Base-by-base conservation (phyloP, 2,797 vertebrate species). In the Anguilla anguilla region DNA sequence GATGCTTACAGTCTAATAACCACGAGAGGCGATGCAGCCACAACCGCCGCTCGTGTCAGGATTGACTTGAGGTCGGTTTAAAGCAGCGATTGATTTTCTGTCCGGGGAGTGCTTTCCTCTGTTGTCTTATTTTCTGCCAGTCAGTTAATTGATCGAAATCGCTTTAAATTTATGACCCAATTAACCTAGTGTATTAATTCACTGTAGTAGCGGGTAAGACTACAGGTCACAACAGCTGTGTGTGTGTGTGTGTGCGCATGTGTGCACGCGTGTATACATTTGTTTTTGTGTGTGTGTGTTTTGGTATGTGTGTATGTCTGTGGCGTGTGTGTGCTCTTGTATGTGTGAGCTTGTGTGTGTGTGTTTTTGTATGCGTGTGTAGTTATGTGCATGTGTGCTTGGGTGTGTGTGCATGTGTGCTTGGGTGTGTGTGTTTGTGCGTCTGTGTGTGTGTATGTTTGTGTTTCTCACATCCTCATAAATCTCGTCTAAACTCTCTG, bases 141-240 rank as follows among this genome's bases (percentile, higher is more conserved):
- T 49, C 77, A 49, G 77, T 81, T 81, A 81, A 46, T 81, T 81
- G 77, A 81, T 81, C 22, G 22, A 81, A 22, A 22, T 49, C 72
- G 4, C 72, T 77, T 77, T 77, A 77, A 77, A 77, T 77, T 39
- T 77, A 77, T 81, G 9, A 81, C 77, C 39, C 43, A 81, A 81
- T 81, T 81, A 81, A 49, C 77, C 43, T 81, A 25, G 77, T 81
- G 39, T 46, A 46, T 81, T 81, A 81, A 49, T 81, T 46, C 6
- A 25, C 43, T 43, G 15, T 0, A 22, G 15, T 3, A 22, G 35
- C 19, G 72, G 31, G 72, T 43, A 6, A 6, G 31, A 43, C 72
- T 77, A 17, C 72, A 43, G 31, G 35, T 35, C 72, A 77, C 69
- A 67, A 22, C 61, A 61, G 67, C 49, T 67, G 61, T 67, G 61